Evolutionary conservation across 2,888 invertebrate genomes (phyloP), one percentile per base, ranked within the genome.

Genomic region (Taenaris catops): DNA sequence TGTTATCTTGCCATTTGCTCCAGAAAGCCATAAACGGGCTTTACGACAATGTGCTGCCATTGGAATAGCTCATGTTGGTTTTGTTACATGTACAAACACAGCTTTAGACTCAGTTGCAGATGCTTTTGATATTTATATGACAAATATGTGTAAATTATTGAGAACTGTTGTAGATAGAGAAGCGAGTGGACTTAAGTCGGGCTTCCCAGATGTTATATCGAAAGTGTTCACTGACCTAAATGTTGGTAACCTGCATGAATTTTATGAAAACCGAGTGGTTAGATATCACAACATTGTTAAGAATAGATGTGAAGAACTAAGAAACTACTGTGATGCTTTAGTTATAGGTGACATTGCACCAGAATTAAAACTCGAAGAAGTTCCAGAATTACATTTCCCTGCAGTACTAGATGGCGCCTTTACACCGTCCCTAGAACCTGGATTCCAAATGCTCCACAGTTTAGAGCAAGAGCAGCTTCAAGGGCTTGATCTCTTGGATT

Each of bases 361-460:
- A 8, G 75, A 73, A 25, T 53, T 78, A 41, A 88, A 78, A 41
- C 52, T 84, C n/a, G 79, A 80, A 50, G 86, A 86, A 47, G 86
- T 89, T 0, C 89, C 89, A 0, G 87, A 89, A 44, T 54, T 89
- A 29, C 88, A 89, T 53, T 88, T 88, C 35, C 88, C 88, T 0
- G 84, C 87, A 8, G 88, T 78, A 1, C 51, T 88, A 17, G 87
- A 84, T 52, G 84, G 79, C 4, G 69, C 86, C 0, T 88, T 87
- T 34, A 88, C 88, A 28, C 89, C 90, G 0, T 90, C 90, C 4
- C 65, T 91, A 16, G 90, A 90, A 52, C 89, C 91, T 16, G 91
- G 91, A 0, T 91, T 90, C 54, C 90, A 91, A 65, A 91, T 91
- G 91, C 69, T 90, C 38, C 90, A 91, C 32, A 91, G 88, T 42